Base-by-base conservation (phyloP, 2,888 invertebrate species). In the Osmoderma eremita region DNA sequence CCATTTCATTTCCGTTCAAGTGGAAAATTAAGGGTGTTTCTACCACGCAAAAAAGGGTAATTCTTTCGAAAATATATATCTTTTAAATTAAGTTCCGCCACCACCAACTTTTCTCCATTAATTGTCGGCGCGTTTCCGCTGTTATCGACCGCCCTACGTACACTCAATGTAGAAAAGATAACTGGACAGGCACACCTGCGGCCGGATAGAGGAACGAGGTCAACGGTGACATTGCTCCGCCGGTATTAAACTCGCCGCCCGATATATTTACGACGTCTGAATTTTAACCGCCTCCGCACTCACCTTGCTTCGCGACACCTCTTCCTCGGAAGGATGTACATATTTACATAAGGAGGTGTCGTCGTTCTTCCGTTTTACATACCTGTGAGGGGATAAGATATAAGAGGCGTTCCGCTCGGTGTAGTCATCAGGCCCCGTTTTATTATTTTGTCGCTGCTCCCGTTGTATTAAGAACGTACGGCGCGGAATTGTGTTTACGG, bases 381-480 rank as follows among this genome's bases (percentile, higher is more conserved):
- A 22, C 13, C 30, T 51, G 3, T 13, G 13, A n/a, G n/a, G n/a
- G n/a, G 22, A 24, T 48, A 36, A 13, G 13, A 13, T 17, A 1
- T 42, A 17, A 5, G 3, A 42, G 15, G 6, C 42, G 13, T 13
- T 42, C 41, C 15, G 42, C 12, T n/a, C n/a, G n/a, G n/a, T n/a
- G n/a, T n/a, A n/a, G n/a, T n/a, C n/a, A n/a, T n/a, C n/a, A n/a
- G 42, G n/a, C 17, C 42, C 42, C n/a, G n/a, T 24, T 51, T 30
- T 51, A 51, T 22, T 30, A 51, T 51, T 51, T 51, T 24, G 24
- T 30, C 50, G 50, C 77, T 76, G 76, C 78, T 78, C 76, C 75
- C 78, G 76, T 79, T 77, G 78, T 78, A 79, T 78, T 78, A 78
- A 77, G 78, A 78, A 78, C 76, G 30, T 30, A 30, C 30, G 30